These are phyloP conservation scores for Phalacrocorax aristotelis DNA, from an alignment of 2,113 vertebrate genomes.

Conservation along the genomic window DNA sequence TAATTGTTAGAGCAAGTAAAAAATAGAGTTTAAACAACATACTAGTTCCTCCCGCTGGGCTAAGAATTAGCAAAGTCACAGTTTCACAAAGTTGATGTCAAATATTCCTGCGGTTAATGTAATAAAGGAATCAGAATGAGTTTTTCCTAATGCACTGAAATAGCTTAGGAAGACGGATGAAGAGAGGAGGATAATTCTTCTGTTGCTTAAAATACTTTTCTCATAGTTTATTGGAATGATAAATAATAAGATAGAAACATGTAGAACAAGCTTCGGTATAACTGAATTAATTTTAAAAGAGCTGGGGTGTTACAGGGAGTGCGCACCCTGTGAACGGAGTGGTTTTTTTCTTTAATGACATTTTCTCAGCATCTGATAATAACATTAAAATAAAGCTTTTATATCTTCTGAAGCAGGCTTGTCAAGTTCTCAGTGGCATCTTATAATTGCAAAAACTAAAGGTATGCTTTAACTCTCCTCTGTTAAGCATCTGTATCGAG, in stretches of 20 bases:
- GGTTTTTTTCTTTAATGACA: conserved; percentile 60
- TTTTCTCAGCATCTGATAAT: conserved; percentile 63
- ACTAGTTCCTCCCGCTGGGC: background rate
- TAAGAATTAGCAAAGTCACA: conserved; percentile 44
- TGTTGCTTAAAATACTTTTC: background rate
- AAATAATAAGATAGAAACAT: conserved; percentile 22
- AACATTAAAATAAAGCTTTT: conserved; percentile 45
- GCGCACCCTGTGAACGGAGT: background rate
- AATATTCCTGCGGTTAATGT: background rate
- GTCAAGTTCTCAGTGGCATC: conserved; percentile 31
- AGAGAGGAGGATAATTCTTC: background rate
- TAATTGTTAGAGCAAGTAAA: background rate
- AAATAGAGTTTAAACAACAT: background rate
- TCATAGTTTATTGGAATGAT: background rate
- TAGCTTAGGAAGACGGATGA: background rate
- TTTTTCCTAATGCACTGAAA: conserved; percentile 25
- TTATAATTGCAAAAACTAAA: conserved; percentile 59
- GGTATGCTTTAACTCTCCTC: conserved; percentile 52
- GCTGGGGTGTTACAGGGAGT: background rate
- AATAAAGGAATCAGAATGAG: conserved; percentile 11
- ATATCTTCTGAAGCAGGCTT: conserved; percentile 36
- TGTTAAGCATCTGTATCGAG: conserved; percentile 35
- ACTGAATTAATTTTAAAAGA: conserved; percentile 47
- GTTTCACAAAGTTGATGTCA: conserved; percentile 26
- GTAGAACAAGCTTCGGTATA: background rate